Evolutionary conservation across 2,797 vertebrate species (phyloP).

Genomic region (Lagocephalus sceleratus): DNA sequence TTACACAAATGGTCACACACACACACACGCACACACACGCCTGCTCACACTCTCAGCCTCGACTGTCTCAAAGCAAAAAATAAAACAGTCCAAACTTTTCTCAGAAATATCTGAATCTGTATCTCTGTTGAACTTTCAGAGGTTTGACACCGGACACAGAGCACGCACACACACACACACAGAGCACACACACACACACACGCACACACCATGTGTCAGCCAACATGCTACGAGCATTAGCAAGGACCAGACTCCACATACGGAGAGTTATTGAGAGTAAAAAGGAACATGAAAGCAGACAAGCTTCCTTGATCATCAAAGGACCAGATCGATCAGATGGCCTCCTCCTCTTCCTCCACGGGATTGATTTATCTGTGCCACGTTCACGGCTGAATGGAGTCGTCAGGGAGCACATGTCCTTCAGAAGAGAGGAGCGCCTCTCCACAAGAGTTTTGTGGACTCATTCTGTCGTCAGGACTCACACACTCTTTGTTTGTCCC

Average conservation of each 20-base stretch:
- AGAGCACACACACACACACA: slow-evolving; percentile 23
- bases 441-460: no score
- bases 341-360: slow-evolving; percentile 32
- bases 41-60: slow-evolving; percentile 6
- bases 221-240: slow-evolving; percentile 66
- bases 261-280: slow-evolving; percentile 73
- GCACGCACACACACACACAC: slow-evolving; percentile 15
- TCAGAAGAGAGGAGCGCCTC: no score
- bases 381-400: no score
- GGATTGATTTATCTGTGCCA: no score
- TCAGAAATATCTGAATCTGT: slow-evolving; percentile 34
- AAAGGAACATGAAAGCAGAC: slow-evolving; percentile 77
- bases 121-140: slow-evolving; percentile 18
- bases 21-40: slow-evolving; percentile 8
- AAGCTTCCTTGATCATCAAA: slow-evolving; percentile 77
- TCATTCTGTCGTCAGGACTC: no score
- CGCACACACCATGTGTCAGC: slow-evolving; percentile 53
- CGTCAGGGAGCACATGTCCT: no score
- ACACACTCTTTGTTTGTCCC: slow-evolving; percentile 23
- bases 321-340: slow-evolving; percentile 68
- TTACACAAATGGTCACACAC: slow-evolving; percentile 18
- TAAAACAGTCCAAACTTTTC: slow-evolving; percentile 12
- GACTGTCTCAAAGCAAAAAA: slow-evolving; percentile 29
- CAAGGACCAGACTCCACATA: slow-evolving; percentile 63
- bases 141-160: neutral